Conservation (phyloP, 2,797 vertebrate genomes). For the Oceanodroma leucorhoa region DNA sequence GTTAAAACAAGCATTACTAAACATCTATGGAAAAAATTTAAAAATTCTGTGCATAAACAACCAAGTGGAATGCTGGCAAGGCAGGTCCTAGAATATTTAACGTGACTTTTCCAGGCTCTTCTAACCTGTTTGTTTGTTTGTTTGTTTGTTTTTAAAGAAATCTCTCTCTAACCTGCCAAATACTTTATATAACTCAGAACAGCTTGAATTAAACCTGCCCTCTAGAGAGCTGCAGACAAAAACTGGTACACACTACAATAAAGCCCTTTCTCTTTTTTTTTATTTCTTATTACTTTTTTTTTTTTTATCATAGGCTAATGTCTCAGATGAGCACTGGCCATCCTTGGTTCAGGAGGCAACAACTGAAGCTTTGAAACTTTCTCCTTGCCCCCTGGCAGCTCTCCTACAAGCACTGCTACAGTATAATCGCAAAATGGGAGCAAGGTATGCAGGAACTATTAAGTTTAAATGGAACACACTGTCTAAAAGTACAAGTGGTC, state of each 20-base stretch:
- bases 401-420: constrained; percentile 92
- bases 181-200: background rate
- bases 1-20: background rate
- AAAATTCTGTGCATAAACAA: background rate
- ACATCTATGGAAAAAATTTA: background rate
- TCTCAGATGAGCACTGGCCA: constrained; percentile 85
- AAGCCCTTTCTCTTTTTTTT: accelerated
- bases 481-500: background rate
- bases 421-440: constrained; percentile 84
- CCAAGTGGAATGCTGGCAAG: background rate
- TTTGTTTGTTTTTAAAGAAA: background rate
- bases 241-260: background rate
- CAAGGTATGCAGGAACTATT: constrained; percentile 75
- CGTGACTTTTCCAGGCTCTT: background rate
- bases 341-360: constrained; percentile 90
- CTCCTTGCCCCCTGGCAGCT: constrained; percentile 81
- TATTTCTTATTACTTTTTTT: accelerated
- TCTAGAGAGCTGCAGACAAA: background rate
- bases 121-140: background rate
- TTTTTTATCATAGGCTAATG: constrained; percentile 74
- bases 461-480: background rate
- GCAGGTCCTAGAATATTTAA: background rate
- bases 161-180: background rate
- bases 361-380: constrained; percentile 88
- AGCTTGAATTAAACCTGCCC: background rate